A percentile compares a stretch with the other conserved stretches of the same genome.
Conservation (phyloP, 2,888 invertebrate genomes). For the Mactromeris polynyma region DNA sequence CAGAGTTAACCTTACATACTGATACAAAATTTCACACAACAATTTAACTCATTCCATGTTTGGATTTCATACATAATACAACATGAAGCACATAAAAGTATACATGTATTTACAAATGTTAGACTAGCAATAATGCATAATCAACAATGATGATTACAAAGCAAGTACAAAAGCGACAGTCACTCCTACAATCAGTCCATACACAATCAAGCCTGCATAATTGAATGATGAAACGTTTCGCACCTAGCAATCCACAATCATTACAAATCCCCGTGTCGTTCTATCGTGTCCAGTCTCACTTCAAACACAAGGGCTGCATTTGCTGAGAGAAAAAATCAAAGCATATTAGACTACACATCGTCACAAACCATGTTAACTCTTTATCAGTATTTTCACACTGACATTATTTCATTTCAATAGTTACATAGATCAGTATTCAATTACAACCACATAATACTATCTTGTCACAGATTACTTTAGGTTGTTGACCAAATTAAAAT, state of each 20-base stretch:
- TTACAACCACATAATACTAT: too few relatives aligned
- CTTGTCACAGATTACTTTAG: too few relatives aligned
- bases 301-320: slow-evolving; percentile 93
- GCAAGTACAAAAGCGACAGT: background rate
- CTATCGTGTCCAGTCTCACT: slow-evolving; percentile 93
- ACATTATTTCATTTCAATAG: too few relatives aligned
- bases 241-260: background rate
- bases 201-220: background rate
- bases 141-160: background rate
- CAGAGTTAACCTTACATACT: background rate
- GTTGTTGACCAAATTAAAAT: too few relatives aligned
- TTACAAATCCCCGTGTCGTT: slow-evolving; percentile 89
- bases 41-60: background rate
- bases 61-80: background rate
- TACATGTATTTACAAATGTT: slow-evolving; percentile 10
- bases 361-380: too few relatives aligned
- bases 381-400: too few relatives aligned
- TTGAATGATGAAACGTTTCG: background rate
- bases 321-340: slow-evolving; percentile 89
- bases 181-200: background rate
- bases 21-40: background rate
- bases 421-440: too few relatives aligned
- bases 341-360: background rate
- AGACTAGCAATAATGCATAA: background rate
- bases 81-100: background rate